Evolutionary conservation across 2,113 vertebrate genomes (phyloP).

Genomic region (Callionymus lyra): DNA sequence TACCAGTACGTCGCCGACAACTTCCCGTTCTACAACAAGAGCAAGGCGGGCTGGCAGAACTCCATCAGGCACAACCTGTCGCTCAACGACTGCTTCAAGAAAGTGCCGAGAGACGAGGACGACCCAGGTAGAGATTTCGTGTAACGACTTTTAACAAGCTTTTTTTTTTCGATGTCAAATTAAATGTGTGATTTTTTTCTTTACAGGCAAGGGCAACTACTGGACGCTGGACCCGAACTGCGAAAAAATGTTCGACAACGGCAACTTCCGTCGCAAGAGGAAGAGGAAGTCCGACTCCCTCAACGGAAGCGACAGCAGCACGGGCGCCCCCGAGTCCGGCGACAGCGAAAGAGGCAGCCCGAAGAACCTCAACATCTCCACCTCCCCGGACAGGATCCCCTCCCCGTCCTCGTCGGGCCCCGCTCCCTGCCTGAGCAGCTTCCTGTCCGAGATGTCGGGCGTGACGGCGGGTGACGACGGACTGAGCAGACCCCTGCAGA

Average conservation of each 20-base stretch:
- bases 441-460: constrained; percentile 87
- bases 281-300: constrained; percentile 88
- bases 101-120: constrained; percentile 92
- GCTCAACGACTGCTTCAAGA: constrained; percentile 95
- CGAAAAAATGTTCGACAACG: constrained; percentile 99
- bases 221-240: constrained; percentile 98
- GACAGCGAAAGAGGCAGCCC: constrained; percentile 70
- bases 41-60: constrained; percentile 96
- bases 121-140: constrained; percentile 99
- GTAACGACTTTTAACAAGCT: too few relatives aligned
- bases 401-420: constrained; percentile 61
- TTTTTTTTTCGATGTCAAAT: neutral
- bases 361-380: constrained; percentile 68
- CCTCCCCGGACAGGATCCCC: constrained; percentile 72
- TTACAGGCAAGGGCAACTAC: constrained; percentile 91
- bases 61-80: constrained; percentile 91
- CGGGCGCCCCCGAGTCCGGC: constrained; percentile 67
- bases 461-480: constrained; percentile 72
- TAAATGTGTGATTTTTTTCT: neutral
- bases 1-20: constrained; percentile 98
- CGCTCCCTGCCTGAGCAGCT: constrained; percentile 79
- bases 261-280: constrained; percentile 95
- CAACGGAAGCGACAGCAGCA: constrained; percentile 37
- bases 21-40: constrained; percentile 98
- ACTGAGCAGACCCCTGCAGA: constrained; percentile 60